Evolutionary conservation across 2,113 vertebrate species (phyloP).

Genomic region (Channa argus): DNA sequence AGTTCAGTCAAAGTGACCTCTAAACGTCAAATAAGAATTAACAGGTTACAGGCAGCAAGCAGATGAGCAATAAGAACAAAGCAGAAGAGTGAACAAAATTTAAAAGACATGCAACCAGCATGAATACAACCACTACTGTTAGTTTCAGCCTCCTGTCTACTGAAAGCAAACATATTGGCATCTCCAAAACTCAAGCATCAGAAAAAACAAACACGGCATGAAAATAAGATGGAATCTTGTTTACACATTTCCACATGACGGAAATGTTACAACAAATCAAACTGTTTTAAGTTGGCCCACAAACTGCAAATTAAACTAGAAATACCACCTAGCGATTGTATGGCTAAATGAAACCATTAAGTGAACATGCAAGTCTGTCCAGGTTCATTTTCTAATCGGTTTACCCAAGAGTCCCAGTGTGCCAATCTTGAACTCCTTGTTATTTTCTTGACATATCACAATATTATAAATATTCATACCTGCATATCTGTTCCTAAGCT

Average conservation of each 20-base stretch:
- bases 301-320: too few relatives aligned
- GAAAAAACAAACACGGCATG: background rate
- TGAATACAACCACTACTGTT: background rate
- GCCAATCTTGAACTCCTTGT: too few relatives aligned
- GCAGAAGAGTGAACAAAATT: constrained; percentile 21
- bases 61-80: constrained; percentile 10
- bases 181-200: background rate
- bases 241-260: background rate
- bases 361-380: too few relatives aligned
- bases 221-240: background rate
- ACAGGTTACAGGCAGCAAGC: constrained; percentile 20
- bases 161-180: background rate
- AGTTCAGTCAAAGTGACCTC: background rate
- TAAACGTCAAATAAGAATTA: constrained; percentile 5
- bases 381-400: too few relatives aligned
- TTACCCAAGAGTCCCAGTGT: too few relatives aligned
- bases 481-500: too few relatives aligned
- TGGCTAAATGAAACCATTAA: too few relatives aligned
- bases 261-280: background rate
- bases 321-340: too few relatives aligned
- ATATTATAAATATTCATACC: too few relatives aligned
- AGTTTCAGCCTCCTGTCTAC: background rate
- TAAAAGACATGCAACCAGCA: constrained; percentile 30
- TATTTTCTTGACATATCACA: too few relatives aligned
- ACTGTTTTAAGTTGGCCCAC: too few relatives aligned